Evolutionary conservation across 2,888 invertebrate genomes (phyloP).

Genomic region (Cryptops parisi): DNA sequence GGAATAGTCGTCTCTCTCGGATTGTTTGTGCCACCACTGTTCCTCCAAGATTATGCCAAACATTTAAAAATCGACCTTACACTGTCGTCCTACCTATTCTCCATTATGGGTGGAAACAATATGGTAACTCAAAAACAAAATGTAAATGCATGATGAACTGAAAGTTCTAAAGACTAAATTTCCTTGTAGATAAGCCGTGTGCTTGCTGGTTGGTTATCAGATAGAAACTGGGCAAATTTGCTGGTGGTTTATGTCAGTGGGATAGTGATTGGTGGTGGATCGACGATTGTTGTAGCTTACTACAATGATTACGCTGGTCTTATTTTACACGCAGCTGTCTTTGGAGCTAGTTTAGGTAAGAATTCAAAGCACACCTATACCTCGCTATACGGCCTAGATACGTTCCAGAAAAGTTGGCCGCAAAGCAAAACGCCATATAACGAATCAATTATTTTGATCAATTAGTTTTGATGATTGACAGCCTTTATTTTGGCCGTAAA

Average conservation of each 20-base stretch:
- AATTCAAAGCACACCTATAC: background rate
- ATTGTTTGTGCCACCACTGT: slow-evolving; percentile 1
- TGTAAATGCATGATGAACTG: too few species aligned
- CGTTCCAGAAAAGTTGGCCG: too few species aligned
- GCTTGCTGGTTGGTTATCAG: background rate
- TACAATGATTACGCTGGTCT: background rate
- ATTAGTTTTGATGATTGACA: too few species aligned
- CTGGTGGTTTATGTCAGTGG: slow-evolving; percentile 2
- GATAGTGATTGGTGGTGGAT: background rate
- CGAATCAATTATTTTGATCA: too few species aligned
- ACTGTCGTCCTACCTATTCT: background rate
- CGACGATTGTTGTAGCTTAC: background rate
- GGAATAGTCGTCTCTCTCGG: slow-evolving; percentile 5
- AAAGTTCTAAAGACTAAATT: too few species aligned
- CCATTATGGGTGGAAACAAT: slow-evolving; percentile 3
- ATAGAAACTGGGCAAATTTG: background rate
- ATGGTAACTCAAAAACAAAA: too few species aligned
- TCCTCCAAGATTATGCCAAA: background rate
- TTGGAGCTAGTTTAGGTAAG: slow-evolving; percentile 3
- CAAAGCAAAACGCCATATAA: too few species aligned
- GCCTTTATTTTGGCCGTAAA: too few species aligned
- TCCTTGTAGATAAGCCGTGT: background rate
- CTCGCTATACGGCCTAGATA: too few species aligned
- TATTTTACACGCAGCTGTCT: background rate
- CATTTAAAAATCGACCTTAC: background rate